These are phyloP conservation scores for Cantharis rustica DNA, from an alignment of 2,888 invertebrate genomes.

Conservation along the genomic window DNA sequence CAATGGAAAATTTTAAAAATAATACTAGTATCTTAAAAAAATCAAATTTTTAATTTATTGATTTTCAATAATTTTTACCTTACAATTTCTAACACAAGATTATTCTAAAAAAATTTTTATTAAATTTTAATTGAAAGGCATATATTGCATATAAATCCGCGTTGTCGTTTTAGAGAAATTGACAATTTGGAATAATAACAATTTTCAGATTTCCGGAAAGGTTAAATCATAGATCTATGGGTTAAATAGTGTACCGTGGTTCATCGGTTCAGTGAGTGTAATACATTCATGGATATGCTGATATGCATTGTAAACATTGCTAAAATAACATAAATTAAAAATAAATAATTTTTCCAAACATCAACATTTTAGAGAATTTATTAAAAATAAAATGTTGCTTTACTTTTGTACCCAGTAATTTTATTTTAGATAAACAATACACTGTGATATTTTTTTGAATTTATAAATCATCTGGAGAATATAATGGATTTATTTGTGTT, in stretches of 20 bases:
- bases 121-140: background rate
- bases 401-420: background rate
- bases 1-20: background rate
- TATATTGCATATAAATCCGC: background rate
- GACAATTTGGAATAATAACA: background rate
- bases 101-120: background rate
- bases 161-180: background rate
- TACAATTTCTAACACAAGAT: background rate
- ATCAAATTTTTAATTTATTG: background rate
- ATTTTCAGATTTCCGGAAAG: background rate
- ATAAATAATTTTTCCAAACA: background rate
- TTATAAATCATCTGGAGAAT: background rate
- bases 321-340: background rate
- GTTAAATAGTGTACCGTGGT: background rate
- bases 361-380: background rate
- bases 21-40: background rate
- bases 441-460: constrained; percentile 21
- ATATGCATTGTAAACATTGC: background rate
- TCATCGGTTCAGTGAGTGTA: background rate
- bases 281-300: background rate
- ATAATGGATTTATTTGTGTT: constrained; percentile 55
- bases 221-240: too few relatives aligned
- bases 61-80: background rate
- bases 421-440: background rate
- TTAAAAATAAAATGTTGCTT: background rate